These are phyloP conservation scores for Poeciliopsis turrubarensis DNA, from an alignment of 2,113 vertebrate genomes.

Conservation along the genomic window DNA sequence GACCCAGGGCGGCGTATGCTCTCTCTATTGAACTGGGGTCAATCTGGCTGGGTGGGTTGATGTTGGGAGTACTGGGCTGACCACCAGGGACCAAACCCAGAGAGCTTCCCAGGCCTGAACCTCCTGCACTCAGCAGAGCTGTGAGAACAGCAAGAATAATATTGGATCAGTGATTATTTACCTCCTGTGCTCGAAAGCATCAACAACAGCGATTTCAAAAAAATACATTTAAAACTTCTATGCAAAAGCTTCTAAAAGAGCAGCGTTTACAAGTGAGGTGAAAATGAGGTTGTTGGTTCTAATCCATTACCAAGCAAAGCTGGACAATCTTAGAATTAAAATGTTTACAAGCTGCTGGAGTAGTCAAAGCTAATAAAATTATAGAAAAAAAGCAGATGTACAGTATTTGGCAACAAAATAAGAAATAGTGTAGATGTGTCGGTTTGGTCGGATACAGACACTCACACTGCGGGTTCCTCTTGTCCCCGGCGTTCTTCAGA, in stretches of 20 bases:
- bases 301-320: neutral
- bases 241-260: neutral
- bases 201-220: neutral
- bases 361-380: no score
- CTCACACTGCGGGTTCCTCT: conserved; percentile 99
- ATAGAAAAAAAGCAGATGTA: no score
- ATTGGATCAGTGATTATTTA: conserved; percentile 15
- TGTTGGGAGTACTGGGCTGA: conserved; percentile 85
- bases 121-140: conserved; percentile 89
- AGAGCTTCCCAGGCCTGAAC: conserved; percentile 86
- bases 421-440: neutral
- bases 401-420: neutral
- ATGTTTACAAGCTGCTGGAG: neutral
- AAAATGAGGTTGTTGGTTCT: neutral
- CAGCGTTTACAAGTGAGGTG: neutral
- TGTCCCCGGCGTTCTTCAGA: conserved; percentile 98
- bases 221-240: neutral
- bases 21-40: conserved; percentile 98
- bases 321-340: neutral
- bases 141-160: conserved; percentile 26
- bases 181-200: neutral
- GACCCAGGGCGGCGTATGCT: conserved; percentile 94
- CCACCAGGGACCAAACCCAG: conserved; percentile 86
- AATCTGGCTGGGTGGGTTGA: conserved; percentile 93
- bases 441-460: conserved; percentile 77